phyloP scores from a whole-genome alignment of 2,888 invertebrate genomes.

The Pammene fasciana region DNA sequence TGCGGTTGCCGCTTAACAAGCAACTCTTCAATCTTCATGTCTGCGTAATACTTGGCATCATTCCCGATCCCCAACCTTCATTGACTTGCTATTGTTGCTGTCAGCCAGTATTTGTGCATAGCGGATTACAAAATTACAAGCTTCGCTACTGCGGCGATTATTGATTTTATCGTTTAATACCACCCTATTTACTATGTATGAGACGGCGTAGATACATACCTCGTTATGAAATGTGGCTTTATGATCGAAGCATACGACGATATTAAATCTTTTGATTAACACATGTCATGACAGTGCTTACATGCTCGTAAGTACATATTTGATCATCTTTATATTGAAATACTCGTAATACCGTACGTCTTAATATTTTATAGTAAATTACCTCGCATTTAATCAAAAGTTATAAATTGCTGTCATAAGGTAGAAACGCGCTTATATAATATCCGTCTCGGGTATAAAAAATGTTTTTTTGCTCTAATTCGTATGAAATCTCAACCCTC shows the following conservation, averaged over 20 bases:
- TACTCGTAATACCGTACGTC: constrained; percentile 2
- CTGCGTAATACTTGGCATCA: constrained; percentile 74
- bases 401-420: neutral
- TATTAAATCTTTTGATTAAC: constrained; percentile 28
- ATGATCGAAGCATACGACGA: constrained; percentile 42
- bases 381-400: constrained; percentile 13
- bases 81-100: constrained; percentile 63
- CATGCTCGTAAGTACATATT: constrained; percentile 2
- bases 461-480: constrained; percentile 37
- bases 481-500: constrained; percentile 36
- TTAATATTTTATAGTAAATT: constrained; percentile 29
- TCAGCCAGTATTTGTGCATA: constrained; percentile 68
- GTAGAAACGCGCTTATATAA: neutral
- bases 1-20: constrained; percentile 61
- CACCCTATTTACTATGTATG: constrained; percentile 35
- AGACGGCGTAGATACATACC: constrained; percentile 29
- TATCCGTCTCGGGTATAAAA: constrained; percentile 19
- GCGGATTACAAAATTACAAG: constrained; percentile 51
- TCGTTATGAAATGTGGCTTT: constrained; percentile 44
- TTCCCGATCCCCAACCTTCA: constrained; percentile 60
- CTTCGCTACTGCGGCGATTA: constrained; percentile 50
- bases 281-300: neutral
- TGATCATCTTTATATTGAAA: constrained; percentile 24
- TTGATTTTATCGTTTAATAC: constrained; percentile 50
- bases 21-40: constrained; percentile 62